Conservation (phyloP, 53 echinoderm and acorn worm species). For the Actinopyga echinites region DNA sequence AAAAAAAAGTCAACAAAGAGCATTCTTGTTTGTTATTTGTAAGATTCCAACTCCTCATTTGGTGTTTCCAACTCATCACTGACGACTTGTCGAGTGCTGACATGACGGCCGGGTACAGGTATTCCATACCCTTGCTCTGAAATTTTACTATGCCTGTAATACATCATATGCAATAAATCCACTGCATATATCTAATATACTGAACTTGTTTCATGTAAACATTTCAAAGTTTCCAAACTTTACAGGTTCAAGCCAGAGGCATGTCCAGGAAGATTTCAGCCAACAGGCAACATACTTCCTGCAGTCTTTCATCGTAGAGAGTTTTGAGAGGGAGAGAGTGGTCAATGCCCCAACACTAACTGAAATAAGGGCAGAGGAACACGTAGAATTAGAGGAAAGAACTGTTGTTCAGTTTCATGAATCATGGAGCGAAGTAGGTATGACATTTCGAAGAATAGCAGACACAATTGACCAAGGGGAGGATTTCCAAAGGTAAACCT, state of each 20-base stretch:
- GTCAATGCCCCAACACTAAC: conserved; percentile 60
- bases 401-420: conserved; percentile 57
- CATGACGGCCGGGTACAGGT: no score
- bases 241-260: conserved; percentile 15
- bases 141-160: no score
- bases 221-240: no score
- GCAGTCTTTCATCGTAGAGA: conserved; percentile 82
- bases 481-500: conserved; percentile 73
- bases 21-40: no score
- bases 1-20: no score
- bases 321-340: conserved; percentile 78
- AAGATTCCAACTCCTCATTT: no score
- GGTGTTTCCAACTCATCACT: no score
- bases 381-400: neutral
- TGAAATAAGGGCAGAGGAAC: conserved; percentile 55
- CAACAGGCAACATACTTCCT: conserved; percentile 82
- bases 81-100: no score
- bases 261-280: conserved; percentile 64
- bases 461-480: conserved; percentile 72
- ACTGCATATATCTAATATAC: no score
- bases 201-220: no score
- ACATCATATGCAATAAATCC: no score
- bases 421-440: conserved; percentile 71
- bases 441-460: conserved; percentile 72
- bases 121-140: no score